Evolutionary conservation across 2,888 invertebrate genomes (phyloP), one percentile per base, ranked within the genome.

Genomic region (Tetrapedia diversipes): DNA sequence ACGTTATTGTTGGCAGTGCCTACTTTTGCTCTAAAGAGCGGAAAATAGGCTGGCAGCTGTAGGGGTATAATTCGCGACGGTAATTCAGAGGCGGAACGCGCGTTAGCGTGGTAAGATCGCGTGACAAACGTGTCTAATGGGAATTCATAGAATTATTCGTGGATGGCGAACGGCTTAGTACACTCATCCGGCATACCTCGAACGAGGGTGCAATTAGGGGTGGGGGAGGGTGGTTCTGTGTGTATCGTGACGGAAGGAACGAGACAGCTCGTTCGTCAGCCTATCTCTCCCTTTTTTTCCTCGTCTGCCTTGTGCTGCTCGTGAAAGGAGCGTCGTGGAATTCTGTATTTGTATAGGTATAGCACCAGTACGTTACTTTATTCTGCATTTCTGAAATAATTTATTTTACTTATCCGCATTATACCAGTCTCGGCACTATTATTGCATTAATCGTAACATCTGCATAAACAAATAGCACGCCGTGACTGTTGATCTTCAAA

Each of bases 91-190:
- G 64, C 43, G 45, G 37, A 47, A 60, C 78, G 45, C 56, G 59
- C 61, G 77, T 47, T 77, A 77, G 64, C 78, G 73, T 66, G 73
- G 65, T 45, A 14, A 47, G 61, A 79, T 79, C 79, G 79, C 79
- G 79, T 79, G 79, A 79, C 78, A 79, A 73, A 78, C 78, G 19
- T 61, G 68, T 69, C 78, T 73, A 66, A 78, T 57, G 68, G 59
- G 73, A 64, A 79, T 78, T 73, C 78, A 69, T 77, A 79, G 78
- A 71, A 68, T 77, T 63, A 79, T 79, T 72, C 67, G 77, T 51
- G 69, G 63, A 71, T 59, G 72, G 77, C 67, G 77, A 72, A 77
- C 47, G 54, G 72, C 60, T 68, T 57, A 32, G 54, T 47, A 64
- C 60, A 54, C 60, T 73, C 61, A 32, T 68, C 67, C 79, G 59